Evolutionary conservation across 2,888 invertebrate genomes (phyloP).

Genomic region (Apamea monoglypha): DNA sequence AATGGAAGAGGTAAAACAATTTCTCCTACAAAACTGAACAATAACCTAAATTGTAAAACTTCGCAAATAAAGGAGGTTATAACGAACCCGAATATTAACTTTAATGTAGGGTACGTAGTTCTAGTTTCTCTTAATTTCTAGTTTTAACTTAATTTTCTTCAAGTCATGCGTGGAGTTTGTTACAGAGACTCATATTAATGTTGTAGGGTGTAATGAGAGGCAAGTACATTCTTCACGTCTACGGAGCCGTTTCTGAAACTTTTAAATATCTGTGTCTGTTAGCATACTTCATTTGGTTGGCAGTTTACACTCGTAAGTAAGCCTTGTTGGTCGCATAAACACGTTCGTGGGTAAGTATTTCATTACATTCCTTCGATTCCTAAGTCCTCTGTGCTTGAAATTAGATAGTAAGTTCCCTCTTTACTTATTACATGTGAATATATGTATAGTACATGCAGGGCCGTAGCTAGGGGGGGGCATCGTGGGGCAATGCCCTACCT

Average conservation of each 20-base stretch:
- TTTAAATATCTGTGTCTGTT: neutral
- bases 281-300: constrained; percentile 3
- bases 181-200: constrained; percentile 16
- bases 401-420: neutral
- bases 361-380: neutral
- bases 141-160: constrained; percentile 31
- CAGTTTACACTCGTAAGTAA: neutral
- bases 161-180: constrained; percentile 29
- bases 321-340: neutral
- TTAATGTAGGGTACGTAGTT: constrained; percentile 5
- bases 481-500: too few relatives aligned
- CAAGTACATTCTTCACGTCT: constrained; percentile 37
- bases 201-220: constrained; percentile 15
- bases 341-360: neutral
- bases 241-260: constrained; percentile 2
- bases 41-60: constrained; percentile 1
- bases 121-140: constrained; percentile 26
- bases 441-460: too few relatives aligned
- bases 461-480: too few relatives aligned
- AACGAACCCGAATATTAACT: constrained; percentile 4
- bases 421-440: too few relatives aligned
- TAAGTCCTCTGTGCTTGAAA: neutral
- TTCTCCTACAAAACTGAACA: neutral
- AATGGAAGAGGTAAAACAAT: neutral
- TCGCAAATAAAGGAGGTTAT: neutral